Percentiles rank a stretch among this genome's conserved stretches.
Evolutionary conservation across 2,797 vertebrate genomes (phyloP).

Genomic region (Xiphorhynchus erythropygius): DNA sequence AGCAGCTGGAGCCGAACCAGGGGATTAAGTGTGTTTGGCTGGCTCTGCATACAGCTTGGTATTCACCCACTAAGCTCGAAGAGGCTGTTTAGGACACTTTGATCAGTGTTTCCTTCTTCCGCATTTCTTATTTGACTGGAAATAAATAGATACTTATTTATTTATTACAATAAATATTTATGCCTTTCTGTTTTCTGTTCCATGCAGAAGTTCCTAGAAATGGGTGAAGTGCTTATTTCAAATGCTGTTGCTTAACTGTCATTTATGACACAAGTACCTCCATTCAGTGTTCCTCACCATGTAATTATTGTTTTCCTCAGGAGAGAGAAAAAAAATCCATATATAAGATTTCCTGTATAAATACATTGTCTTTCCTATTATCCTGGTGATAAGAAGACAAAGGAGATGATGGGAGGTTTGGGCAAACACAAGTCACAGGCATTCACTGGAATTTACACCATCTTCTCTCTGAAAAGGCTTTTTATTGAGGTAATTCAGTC

Average conservation of each 20-base stretch:
- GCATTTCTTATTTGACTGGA: background rate
- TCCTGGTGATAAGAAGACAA: background rate
- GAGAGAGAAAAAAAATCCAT: background rate
- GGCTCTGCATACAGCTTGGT: background rate
- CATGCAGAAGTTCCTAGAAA: background rate
- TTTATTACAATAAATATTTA: background rate
- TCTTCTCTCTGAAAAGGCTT: background rate
- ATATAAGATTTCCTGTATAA: background rate
- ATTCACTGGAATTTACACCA: fast-evolving
- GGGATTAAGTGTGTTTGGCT: background rate
- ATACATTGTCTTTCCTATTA: background rate
- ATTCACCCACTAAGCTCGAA: background rate
- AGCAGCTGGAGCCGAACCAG: background rate
- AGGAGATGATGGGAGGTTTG: background rate
- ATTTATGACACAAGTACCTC: background rate
- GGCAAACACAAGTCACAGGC: background rate
- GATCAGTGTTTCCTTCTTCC: background rate
- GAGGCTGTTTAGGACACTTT: background rate
- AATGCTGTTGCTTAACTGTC: background rate
- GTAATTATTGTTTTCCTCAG: background rate
- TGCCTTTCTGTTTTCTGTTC: background rate
- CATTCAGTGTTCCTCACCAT: background rate
- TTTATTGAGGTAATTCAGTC: background rate
- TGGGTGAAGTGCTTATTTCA: background rate
- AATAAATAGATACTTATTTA: background rate